Conservation (phyloP, 2,888 invertebrate species). For the Branchipolynoe longqiensis region DNA sequence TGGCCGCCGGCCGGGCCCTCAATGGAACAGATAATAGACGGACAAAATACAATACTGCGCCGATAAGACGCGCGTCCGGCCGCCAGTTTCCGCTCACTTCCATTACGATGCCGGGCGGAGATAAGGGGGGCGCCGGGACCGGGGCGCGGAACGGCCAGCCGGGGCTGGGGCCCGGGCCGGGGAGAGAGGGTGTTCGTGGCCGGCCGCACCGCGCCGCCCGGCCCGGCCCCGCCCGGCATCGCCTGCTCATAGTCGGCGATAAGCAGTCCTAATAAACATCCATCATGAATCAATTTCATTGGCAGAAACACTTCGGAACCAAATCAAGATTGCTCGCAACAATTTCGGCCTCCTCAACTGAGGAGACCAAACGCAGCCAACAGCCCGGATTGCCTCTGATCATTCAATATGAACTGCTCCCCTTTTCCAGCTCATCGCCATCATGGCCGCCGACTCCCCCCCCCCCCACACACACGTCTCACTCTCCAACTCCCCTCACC, state of each 20-base stretch:
- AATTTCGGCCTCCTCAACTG: constrained; percentile 31
- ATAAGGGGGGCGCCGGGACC: background rate
- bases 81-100: constrained; percentile 18
- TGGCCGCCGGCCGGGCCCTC: background rate
- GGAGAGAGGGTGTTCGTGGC: background rate
- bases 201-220: background rate
- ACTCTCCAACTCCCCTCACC: background rate
- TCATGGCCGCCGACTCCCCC: background rate
- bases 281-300: constrained; percentile 51
- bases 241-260: background rate
- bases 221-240: background rate
- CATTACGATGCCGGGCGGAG: constrained; percentile 1
- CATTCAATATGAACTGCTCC: constrained; percentile 31
- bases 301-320: constrained; percentile 46
- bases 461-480: background rate
- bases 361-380: too few relatives aligned
- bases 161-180: background rate
- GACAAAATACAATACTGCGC: constrained; percentile 22
- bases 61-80: background rate
- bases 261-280: constrained; percentile 34
- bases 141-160: background rate
- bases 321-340: constrained; percentile 47
- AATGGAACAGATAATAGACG: constrained; percentile 26
- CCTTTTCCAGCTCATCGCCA: background rate
- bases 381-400: background rate